Evolutionary conservation across 2,113 vertebrate genomes (phyloP).

Genomic region (Myotis davidii): DNA sequence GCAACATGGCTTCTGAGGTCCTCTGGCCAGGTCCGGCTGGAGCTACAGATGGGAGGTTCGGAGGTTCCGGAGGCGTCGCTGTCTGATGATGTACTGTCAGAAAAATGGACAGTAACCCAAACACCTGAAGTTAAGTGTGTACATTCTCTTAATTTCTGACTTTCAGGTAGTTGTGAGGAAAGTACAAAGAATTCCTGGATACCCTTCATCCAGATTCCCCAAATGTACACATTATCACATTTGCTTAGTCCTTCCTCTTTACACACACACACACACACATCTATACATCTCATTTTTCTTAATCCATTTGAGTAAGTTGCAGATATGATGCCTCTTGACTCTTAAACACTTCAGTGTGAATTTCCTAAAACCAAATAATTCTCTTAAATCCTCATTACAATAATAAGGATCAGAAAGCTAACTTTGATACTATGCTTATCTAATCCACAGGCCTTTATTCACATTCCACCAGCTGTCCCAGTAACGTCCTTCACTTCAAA

Average conservation of each 20-base stretch:
- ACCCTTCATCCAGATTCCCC: too few species aligned
- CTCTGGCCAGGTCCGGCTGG: neutral
- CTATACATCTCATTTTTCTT: neutral
- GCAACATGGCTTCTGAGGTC: constrained; percentile 83
- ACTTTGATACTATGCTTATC: neutral
- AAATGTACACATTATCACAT: too few species aligned
- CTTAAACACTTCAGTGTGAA: neutral
- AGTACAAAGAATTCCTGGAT: neutral
- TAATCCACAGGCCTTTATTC: neutral
- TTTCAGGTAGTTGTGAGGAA: neutral
- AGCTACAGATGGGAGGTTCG: neutral
- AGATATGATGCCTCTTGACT: neutral
- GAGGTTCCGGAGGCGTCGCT: neutral
- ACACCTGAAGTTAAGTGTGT: neutral
- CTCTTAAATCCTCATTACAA: neutral
- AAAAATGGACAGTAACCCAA: neutral
- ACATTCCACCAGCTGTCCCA: neutral
- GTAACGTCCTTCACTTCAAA: neutral
- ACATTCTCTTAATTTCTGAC: neutral
- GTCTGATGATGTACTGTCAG: neutral
- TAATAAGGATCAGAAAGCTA: neutral
- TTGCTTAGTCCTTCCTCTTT: too few species aligned
- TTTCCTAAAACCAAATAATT: neutral
- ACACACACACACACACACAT: neutral
- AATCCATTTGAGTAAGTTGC: neutral